Percentiles rank a stretch among this genome's conserved stretches.
Evolutionary conservation across 2,888 invertebrate genomes (phyloP).

Genomic region (Dastarcus helophoroides): DNA sequence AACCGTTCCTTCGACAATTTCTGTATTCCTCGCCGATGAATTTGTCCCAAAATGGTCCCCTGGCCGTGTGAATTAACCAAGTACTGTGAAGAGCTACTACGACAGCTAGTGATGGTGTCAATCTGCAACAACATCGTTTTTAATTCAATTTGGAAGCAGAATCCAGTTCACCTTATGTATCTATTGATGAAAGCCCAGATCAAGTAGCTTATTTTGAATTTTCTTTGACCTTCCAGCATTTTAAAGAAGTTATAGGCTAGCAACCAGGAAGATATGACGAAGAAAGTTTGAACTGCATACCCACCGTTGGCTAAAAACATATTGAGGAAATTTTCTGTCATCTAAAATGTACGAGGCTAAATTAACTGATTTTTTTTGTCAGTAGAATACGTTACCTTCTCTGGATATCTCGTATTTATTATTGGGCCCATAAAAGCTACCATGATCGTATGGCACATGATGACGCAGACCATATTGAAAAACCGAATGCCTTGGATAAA

Average conservation of each 20-base stretch:
- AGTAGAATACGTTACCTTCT: conserved; percentile 18
- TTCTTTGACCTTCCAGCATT: conserved; percentile 16
- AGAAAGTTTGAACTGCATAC: conserved; percentile 10
- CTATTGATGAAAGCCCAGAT: conserved; percentile 23
- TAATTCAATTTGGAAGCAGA: neutral
- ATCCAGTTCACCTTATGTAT: conserved; percentile 22
- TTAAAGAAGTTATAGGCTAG: conserved; percentile 10
- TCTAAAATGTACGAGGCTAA: conserved; percentile 6
- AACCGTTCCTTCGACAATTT: conserved; percentile 25
- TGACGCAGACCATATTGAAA: conserved; percentile 23
- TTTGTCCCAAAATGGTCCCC: conserved; percentile 24
- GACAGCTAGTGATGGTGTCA: conserved; percentile 20
- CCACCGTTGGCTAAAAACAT: conserved; percentile 7
- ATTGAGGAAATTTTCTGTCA: conserved; percentile 7
- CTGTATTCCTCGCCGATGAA: conserved; percentile 20
- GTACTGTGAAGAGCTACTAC: conserved; percentile 20
- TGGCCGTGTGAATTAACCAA: conserved; percentile 20
- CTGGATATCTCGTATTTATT: conserved; percentile 20
- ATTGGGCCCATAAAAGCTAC: conserved; percentile 19
- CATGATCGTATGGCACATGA: conserved; percentile 23
- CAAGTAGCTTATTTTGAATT: conserved; percentile 18
- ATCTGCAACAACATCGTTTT: conserved; percentile 17
- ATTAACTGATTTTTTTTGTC: neutral
- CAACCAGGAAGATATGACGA: conserved; percentile 9
- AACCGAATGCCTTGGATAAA: conserved; percentile 25